Evolutionary conservation across 2,888 invertebrate genomes (phyloP).

Genomic region (Argyresthia goedartella): DNA sequence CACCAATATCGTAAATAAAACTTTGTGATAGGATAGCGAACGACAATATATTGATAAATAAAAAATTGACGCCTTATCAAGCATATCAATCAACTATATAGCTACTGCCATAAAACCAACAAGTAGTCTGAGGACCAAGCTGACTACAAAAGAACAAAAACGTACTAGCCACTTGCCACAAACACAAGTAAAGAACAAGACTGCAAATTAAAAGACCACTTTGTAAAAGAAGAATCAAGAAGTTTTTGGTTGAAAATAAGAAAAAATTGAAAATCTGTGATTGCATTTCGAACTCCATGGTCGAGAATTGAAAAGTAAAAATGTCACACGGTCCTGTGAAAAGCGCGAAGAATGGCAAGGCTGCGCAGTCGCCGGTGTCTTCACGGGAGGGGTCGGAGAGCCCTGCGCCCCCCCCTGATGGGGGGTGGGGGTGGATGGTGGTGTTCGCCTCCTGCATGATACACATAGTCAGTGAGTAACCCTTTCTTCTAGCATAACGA

Average conservation of each 20-base stretch:
- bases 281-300: too few species aligned
- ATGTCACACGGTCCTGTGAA: constrained; percentile 58
- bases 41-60: neutral
- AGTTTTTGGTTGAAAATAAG: too few species aligned
- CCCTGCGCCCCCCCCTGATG: constrained; percentile 81
- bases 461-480: constrained; percentile 90
- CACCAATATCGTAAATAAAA: too few species aligned
- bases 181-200: too few species aligned
- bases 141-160: neutral
- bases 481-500: too few species aligned
- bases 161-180: neutral
- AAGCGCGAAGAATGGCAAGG: constrained; percentile 43
- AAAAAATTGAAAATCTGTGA: too few species aligned
- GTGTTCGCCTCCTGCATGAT: constrained; percentile 97
- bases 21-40: neutral
- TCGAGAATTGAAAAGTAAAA: constrained; percentile 9
- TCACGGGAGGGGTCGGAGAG: constrained; percentile 39
- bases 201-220: too few species aligned
- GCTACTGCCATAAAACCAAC: constrained; percentile 22
- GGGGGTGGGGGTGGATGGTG: constrained; percentile 96
- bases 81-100: constrained; percentile 22
- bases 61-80: constrained; percentile 15
- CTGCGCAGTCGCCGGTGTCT: constrained; percentile 30
- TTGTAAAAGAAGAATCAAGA: too few species aligned
- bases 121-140: constrained; percentile 21